Conservation (phyloP, 2,113 vertebrate species). For the Phrynosoma platyrhinos region DNA sequence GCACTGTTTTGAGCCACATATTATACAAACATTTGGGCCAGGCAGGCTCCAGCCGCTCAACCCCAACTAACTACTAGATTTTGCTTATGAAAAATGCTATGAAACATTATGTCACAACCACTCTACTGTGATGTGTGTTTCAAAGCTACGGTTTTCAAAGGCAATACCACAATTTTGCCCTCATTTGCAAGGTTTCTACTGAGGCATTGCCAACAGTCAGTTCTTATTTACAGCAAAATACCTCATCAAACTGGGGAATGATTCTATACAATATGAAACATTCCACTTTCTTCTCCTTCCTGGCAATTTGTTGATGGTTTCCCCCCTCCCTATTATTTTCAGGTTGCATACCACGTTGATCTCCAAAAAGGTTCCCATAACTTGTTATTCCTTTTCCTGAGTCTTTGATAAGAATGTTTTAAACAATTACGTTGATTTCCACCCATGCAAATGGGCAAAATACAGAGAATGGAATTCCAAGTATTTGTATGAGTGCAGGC, state of each 20-base stretch:
- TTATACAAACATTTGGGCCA: background rate
- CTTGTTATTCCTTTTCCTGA: background rate
- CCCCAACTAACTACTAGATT: background rate
- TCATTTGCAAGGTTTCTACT: conserved; percentile 34
- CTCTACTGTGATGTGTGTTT: conserved; percentile 38
- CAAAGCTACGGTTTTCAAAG: conserved; percentile 28
- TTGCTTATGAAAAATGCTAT: background rate
- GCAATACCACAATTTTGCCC: conserved; percentile 28
- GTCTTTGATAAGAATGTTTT: background rate
- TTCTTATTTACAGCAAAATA: conserved; percentile 24
- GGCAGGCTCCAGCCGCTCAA: background rate
- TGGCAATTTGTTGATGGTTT: conserved; percentile 1
- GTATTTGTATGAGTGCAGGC: background rate
- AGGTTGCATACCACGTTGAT: background rate
- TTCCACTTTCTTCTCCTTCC: background rate
- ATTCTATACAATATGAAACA: conserved; percentile 21
- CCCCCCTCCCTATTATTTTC: too few relatives aligned
- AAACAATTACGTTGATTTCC: background rate
- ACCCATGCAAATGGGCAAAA: background rate
- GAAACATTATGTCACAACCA: conserved; percentile 15
- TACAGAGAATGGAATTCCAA: background rate
- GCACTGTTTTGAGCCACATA: too few relatives aligned
- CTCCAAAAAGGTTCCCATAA: background rate
- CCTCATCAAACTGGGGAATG: conserved; percentile 1
- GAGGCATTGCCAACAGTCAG: conserved; percentile 10